phyloP scores from a whole-genome alignment of 2,888 invertebrate species.

The Automeris io region DNA sequence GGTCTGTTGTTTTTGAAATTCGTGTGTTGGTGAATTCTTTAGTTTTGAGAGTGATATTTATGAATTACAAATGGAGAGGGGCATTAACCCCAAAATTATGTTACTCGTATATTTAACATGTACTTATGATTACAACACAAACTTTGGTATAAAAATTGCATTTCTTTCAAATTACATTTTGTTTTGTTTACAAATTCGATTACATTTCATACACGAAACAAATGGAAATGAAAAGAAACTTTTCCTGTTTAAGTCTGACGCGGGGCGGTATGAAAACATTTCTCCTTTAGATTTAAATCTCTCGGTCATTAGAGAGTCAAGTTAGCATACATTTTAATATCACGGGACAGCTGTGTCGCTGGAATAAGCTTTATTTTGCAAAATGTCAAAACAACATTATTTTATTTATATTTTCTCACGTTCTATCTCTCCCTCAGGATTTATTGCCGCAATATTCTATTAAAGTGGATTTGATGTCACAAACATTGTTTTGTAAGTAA shows the following conservation, averaged over 20 bases:
- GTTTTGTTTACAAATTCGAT: conserved; percentile 9
- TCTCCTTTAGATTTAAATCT: conserved; percentile 52
- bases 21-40: too few species aligned
- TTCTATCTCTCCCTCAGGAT: conserved; percentile 41
- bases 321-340: conserved; percentile 67
- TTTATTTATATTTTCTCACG: conserved; percentile 47
- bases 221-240: conserved; percentile 15
- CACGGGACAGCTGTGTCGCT: conserved; percentile 45
- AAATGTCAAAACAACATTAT: conserved; percentile 52
- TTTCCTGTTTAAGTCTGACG: conserved; percentile 54
- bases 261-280: conserved; percentile 37
- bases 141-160: conserved; percentile 5
- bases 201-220: conserved; percentile 9
- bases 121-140: neutral
- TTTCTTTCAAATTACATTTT: conserved; percentile 9
- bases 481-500: conserved; percentile 27
- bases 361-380: conserved; percentile 34
- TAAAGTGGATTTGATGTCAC: conserved; percentile 35
- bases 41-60: too few species aligned
- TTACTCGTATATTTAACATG: too few species aligned
- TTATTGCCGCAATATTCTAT: conserved; percentile 54
- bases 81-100: too few species aligned
- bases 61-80: too few species aligned
- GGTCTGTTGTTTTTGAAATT: too few species aligned
- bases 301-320: conserved; percentile 55